Conservation (phyloP, 1,140 invertebrate genomes). For the Saxidomus purpurata region DNA sequence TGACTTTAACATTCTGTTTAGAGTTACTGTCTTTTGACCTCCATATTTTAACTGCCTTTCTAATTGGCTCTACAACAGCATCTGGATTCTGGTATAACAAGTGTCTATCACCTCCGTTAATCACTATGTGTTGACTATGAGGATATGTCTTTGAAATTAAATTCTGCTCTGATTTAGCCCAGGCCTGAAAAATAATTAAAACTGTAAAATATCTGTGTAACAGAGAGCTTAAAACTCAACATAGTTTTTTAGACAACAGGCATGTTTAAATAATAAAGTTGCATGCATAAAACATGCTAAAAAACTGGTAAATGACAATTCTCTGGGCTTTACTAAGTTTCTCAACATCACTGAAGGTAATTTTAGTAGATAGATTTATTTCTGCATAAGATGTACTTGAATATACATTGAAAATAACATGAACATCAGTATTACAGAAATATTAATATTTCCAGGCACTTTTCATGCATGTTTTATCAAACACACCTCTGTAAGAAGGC, state of each 20-base stretch:
- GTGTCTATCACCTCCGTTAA: constrained; percentile 84
- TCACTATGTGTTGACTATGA: constrained; percentile 81
- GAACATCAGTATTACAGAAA: too few relatives aligned
- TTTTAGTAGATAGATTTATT: too few relatives aligned
- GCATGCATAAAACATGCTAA: background rate
- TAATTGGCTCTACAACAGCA: constrained; percentile 80
- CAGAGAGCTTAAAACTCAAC: background rate
- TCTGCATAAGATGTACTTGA: too few relatives aligned
- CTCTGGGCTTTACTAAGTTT: background rate
- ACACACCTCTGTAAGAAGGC: too few relatives aligned
- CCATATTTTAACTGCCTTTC: constrained; percentile 78
- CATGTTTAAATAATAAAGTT: too few relatives aligned
- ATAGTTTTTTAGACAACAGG: too few relatives aligned
- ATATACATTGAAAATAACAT: too few relatives aligned
- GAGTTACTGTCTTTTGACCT: constrained; percentile 48
- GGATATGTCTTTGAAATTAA: constrained; percentile 80
- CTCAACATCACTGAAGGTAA: too few relatives aligned
- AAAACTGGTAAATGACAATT: background rate
- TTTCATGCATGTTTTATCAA: too few relatives aligned
- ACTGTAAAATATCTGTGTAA: background rate
- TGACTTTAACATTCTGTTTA: constrained; percentile 13
- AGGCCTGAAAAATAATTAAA: constrained; percentile 78
- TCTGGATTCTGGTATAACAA: constrained; percentile 82
- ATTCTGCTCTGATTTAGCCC: constrained; percentile 83
- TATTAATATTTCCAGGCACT: too few relatives aligned